A percentile compares a stretch with the other conserved stretches of the same genome.
phyloP scores from a whole-genome alignment of 2,888 invertebrate genomes.

The Pseudolycoriella hygida region DNA sequence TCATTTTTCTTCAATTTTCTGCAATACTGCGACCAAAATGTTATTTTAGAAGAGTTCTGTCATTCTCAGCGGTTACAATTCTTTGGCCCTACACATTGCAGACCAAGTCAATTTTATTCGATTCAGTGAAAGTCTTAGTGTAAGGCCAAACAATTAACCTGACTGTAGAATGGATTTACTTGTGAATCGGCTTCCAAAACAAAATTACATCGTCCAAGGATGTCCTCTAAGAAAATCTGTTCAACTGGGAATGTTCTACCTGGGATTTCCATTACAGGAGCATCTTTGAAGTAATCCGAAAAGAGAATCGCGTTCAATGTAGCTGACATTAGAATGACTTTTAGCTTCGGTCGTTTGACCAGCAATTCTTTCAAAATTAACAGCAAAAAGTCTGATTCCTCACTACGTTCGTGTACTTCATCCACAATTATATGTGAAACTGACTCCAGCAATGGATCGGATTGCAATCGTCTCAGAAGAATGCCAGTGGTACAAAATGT shows the following conservation, averaged over 20 bases:
- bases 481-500: slow-evolving; percentile 92
- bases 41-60: slow-evolving; percentile 31
- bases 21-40: slow-evolving; percentile 33
- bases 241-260: slow-evolving; percentile 73
- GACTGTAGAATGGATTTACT: too few species aligned
- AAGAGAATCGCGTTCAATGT: slow-evolving; percentile 75
- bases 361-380: slow-evolving; percentile 64
- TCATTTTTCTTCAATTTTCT: slow-evolving; percentile 44
- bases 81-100: not conserved
- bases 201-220: slow-evolving; percentile 45
- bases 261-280: slow-evolving; percentile 65
- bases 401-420: slow-evolving; percentile 85
- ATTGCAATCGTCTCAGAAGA: slow-evolving; percentile 61
- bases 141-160: too few species aligned
- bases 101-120: not conserved
- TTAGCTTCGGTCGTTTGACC: slow-evolving; percentile 51
- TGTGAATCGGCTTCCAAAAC: slow-evolving; percentile 41
- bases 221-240: slow-evolving; percentile 65
- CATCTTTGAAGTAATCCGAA: slow-evolving; percentile 61
- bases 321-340: slow-evolving; percentile 84
- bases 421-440: slow-evolving; percentile 77
- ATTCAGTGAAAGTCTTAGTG: not conserved
- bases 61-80: not conserved
- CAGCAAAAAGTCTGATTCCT: slow-evolving; percentile 78
- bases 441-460: slow-evolving; percentile 53